Percentiles rank a stretch among this genome's conserved stretches.
These are phyloP conservation scores for Formica exsecta DNA, from an alignment of 1,140 invertebrate species.

Conservation along the genomic window DNA sequence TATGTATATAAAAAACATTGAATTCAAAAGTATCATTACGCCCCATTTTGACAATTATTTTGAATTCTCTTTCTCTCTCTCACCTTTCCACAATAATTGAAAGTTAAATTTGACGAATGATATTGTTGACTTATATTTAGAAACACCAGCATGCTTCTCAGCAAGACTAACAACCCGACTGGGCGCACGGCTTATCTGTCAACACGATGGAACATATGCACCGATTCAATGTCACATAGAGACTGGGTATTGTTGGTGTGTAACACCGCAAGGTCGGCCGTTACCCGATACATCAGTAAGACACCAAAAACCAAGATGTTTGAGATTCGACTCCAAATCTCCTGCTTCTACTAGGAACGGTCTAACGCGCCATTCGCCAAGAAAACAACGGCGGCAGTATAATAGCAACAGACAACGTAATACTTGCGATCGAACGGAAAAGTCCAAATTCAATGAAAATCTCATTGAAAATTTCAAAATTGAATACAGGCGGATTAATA, in stretches of 20 bases:
- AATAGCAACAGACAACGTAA: slow-evolving; percentile 77
- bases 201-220: slow-evolving; percentile 93
- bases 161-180: slow-evolving; percentile 80
- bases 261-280: slow-evolving; percentile 92
- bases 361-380: slow-evolving; percentile 80
- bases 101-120: neutral
- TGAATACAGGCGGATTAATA: slow-evolving; percentile 89
- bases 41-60: too few relatives aligned
- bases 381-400: slow-evolving; percentile 81
- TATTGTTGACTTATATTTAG: slow-evolving; percentile 72
- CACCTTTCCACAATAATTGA: neutral
- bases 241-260: slow-evolving; percentile 94
- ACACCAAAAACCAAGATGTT: slow-evolving; percentile 90
- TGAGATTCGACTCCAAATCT: slow-evolving; percentile 75
- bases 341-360: slow-evolving; percentile 76
- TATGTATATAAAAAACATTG: too few relatives aligned
- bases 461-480: slow-evolving; percentile 93
- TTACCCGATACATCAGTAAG: slow-evolving; percentile 91
- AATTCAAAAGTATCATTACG: too few relatives aligned
- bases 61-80: neutral
- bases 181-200: slow-evolving; percentile 89
- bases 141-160: slow-evolving; percentile 86
- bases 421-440: slow-evolving; percentile 91
- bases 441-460: slow-evolving; percentile 92
- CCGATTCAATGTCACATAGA: slow-evolving; percentile 93